Evolutionary conservation across 2,797 vertebrate species (phyloP).

Genomic region (Lacerta viridis): DNA sequence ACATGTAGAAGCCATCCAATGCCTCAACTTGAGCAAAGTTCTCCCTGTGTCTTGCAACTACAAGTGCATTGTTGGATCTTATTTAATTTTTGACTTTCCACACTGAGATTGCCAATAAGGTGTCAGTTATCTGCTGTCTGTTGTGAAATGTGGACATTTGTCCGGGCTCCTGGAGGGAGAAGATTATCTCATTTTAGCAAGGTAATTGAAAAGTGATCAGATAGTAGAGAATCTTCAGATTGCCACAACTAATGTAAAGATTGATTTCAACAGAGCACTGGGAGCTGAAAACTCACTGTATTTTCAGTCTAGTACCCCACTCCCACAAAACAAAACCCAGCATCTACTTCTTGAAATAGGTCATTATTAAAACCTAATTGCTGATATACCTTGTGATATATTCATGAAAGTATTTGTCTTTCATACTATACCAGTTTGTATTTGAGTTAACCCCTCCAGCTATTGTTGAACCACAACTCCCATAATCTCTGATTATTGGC

Average conservation of each 20-base stretch:
- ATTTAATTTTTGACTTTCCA: neutral
- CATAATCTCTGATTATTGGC: no score
- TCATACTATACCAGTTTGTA: neutral
- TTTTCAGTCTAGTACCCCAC: neutral
- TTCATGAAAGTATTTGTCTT: neutral
- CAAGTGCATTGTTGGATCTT: slow-evolving; percentile 1
- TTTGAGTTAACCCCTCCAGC: neutral
- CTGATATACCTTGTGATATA: neutral
- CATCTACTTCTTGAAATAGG: neutral
- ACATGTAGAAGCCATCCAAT: neutral
- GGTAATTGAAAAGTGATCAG: slow-evolving; percentile 12
- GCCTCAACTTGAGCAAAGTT: neutral
- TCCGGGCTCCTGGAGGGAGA: neutral
- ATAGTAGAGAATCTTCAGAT: slow-evolving; percentile 3
- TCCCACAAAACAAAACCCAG: neutral
- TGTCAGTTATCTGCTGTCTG: neutral
- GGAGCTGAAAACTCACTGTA: neutral
- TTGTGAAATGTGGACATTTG: slow-evolving; percentile 19
- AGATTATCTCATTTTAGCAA: slow-evolving; percentile 10
- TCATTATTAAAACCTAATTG: neutral
- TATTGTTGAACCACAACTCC: no score
- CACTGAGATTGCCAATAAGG: neutral
- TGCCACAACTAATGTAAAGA: neutral
- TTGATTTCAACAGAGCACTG: neutral
- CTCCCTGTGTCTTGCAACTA: neutral